Base-by-base conservation (phyloP, 2,888 invertebrate species). In the Salticus scenicus region DNA sequence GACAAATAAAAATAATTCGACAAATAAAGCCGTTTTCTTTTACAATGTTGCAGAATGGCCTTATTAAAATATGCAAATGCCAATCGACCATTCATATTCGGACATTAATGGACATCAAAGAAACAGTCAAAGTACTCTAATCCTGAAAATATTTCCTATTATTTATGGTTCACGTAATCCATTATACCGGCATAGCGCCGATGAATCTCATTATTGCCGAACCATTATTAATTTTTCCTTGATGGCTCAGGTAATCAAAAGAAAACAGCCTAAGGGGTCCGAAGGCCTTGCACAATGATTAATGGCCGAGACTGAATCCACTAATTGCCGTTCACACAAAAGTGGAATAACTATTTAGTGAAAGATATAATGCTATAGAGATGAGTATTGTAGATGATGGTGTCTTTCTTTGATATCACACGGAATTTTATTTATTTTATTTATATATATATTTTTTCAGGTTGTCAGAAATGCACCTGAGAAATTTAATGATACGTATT, bases 161-260 rank as follows among this genome's bases (percentile, higher is more conserved):
- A n/a, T 57, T 57, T 57, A 57, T 57, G 24, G 57, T 24, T 24
- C 5, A 57, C 24, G 24, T 57, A 57, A 57, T 57, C 57, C 57
- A 57, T 57, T 57, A 57, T 57, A 24, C 7, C 57, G 1, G 57
- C 24, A 24, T 57, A 57, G 57, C 24, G 42, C 30, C 70, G 57
- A 70, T 70, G 78, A 78, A 78, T 78, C 70, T 70, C 78, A 78
- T 78, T 78, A 71, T 37, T n/a, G 30, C 10, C 57, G 73, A 20
- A 28, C 66, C 73, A 67, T 80, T 73, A 80, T 80, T 74, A 80
- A 80, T 80, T 80, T 73, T 42, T 28, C 47, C 37, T 20, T 37
- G 67, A 67, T n/a, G 67, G 47, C 30, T 73, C 57, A 4, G 51
- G 69, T 80, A 73, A 80, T 80, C 80, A 80, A 80, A 80, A 74